Evolutionary conservation across 2,113 vertebrate genomes (phyloP).

Genomic region (Oreochromis tanganicae): DNA sequence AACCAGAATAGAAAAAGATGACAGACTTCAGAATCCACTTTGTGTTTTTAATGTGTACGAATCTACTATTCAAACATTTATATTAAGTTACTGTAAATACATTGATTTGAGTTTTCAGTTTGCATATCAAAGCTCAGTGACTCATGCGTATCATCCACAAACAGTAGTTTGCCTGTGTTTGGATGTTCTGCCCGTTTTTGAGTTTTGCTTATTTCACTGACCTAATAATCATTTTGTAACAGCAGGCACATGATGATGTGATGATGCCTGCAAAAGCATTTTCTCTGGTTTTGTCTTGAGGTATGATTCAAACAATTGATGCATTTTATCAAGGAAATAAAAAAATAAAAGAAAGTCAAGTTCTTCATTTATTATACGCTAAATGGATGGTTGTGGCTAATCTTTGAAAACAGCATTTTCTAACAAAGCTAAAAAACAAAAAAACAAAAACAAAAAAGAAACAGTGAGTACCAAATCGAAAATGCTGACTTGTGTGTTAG

Average conservation of each 20-base stretch:
- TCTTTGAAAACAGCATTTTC: not conserved
- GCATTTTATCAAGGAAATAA: not conserved
- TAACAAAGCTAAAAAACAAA: not conserved
- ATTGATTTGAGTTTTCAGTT: not conserved
- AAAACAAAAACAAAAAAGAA: accelerated
- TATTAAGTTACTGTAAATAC: constrained; percentile 84
- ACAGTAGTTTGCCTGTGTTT: not conserved
- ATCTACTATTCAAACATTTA: constrained; percentile 67
- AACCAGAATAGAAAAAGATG: constrained; percentile 61
- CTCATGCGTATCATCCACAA: not conserved
- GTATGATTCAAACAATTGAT: not conserved
- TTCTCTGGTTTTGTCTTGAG: not conserved
- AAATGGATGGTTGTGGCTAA: not conserved
- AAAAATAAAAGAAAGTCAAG: not conserved
- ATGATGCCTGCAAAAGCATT: not conserved
- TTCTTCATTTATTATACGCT: not conserved
- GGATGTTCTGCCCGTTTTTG: not conserved
- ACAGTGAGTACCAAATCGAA: not conserved
- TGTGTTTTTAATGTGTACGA: not conserved
- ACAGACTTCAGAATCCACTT: too few species aligned
- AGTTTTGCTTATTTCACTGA: not conserved
- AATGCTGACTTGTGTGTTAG: not conserved
- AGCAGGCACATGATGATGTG: not conserved
- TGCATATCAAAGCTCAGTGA: not conserved
- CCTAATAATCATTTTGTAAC: not conserved